These are phyloP conservation scores for Clivina fossor DNA, from an alignment of 2,888 invertebrate species.

Conservation along the genomic window DNA sequence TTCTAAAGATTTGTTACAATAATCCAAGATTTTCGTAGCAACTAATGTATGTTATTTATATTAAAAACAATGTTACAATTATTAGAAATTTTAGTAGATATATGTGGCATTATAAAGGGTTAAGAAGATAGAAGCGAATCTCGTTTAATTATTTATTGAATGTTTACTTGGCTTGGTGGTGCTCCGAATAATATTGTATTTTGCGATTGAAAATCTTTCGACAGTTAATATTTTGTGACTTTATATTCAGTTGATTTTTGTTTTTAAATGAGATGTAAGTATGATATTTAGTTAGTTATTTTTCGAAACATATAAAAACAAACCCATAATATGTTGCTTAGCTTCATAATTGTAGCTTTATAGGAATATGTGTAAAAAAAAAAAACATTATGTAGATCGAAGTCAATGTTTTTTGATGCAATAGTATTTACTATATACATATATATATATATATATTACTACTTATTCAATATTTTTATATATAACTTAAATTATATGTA, in stretches of 20 bases:
- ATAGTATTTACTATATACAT: conserved; percentile 32
- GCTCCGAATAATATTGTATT: conserved; percentile 20
- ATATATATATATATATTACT: conserved; percentile 8
- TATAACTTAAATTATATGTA: conserved; percentile 35
- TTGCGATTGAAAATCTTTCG: conserved; percentile 2
- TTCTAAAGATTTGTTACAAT: too few relatives aligned
- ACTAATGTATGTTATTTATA: too few relatives aligned
- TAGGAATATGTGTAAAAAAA: conserved; percentile 27
- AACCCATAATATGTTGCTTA: conserved; percentile 22
- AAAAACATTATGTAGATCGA: conserved; percentile 27
- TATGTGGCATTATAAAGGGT: too few relatives aligned
- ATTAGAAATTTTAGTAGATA: too few relatives aligned
- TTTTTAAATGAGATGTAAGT: conserved; percentile 7
- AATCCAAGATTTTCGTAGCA: too few relatives aligned
- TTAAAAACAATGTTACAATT: too few relatives aligned
- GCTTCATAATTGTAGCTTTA: conserved; percentile 30
- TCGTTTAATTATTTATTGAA: too few relatives aligned
- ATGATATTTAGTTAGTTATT: background rate
- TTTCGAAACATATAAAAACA: conserved; percentile 1
- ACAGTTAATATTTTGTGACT: conserved; percentile 6
- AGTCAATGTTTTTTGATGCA: conserved; percentile 35
- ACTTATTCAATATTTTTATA: conserved; percentile 35
- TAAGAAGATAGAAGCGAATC: too few relatives aligned
- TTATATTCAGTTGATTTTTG: conserved; percentile 2
- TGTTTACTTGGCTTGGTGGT: conserved; percentile 13